phyloP scores from a whole-genome alignment of 35 echinoderm and acorn worm genomes.

The Patiria miniata region DNA sequence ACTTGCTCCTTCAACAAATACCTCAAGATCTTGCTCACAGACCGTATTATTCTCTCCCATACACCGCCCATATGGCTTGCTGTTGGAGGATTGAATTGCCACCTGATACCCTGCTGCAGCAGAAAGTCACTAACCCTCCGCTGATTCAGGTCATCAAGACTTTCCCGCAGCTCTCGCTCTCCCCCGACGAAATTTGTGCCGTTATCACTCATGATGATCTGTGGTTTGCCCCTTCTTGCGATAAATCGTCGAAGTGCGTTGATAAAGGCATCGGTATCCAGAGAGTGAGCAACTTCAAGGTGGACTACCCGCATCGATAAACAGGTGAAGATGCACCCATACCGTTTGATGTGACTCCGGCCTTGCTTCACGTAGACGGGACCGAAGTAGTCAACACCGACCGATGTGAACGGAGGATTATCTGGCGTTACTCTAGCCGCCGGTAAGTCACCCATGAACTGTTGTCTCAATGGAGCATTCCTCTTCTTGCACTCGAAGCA shows the following conservation, averaged over 20 bases:
- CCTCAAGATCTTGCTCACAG: conserved; percentile 46
- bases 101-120: conserved; percentile 28
- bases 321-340: too few relatives aligned
- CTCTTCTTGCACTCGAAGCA: conserved; percentile 66
- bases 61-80: conserved; percentile 55
- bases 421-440: conserved; percentile 35
- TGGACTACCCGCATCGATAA: conserved; percentile 51
- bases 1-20: conserved; percentile 39
- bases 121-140: conserved; percentile 12
- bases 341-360: conserved; percentile 34
- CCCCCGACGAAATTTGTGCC: conserved; percentile 41
- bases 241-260: conserved; percentile 60
- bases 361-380: conserved; percentile 62
- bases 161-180: conserved; percentile 16
- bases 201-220: too few relatives aligned
- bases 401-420: conserved; percentile 47
- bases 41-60: conserved; percentile 51
- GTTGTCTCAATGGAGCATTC: too few relatives aligned
- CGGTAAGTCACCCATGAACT: conserved; percentile 54
- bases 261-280: conserved; percentile 71
- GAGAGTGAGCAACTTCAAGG: conserved; percentile 44
- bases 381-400: too few relatives aligned
- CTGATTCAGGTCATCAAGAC: conserved; percentile 8
- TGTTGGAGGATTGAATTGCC: too few relatives aligned
- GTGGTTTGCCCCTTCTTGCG: too few relatives aligned